phyloP scores from a whole-genome alignment of 2,797 vertebrate genomes.

The Alectoris magna region DNA sequence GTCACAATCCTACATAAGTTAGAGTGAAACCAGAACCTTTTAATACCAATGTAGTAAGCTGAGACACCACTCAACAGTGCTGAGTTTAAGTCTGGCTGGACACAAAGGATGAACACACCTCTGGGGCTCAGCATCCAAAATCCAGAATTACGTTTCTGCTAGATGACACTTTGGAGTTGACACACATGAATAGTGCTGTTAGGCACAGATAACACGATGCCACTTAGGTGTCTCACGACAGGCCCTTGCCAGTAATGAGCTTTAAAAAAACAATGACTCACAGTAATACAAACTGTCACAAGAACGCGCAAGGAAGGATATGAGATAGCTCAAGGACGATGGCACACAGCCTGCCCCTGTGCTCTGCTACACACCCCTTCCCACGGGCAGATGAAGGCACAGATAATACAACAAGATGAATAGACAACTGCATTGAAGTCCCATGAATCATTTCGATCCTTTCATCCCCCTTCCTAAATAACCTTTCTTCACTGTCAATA shows the following conservation, averaged over 20 bases:
- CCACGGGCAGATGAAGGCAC: conserved; percentile 47
- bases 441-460: conserved; percentile 35
- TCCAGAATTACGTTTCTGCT: conserved; percentile 66
- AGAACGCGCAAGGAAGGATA: conserved; percentile 46
- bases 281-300: conserved; percentile 53
- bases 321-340: conserved; percentile 44
- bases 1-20: not conserved
- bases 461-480: conserved; percentile 57
- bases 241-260: conserved; percentile 64
- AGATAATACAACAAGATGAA: conserved; percentile 38
- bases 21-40: conserved; percentile 67
- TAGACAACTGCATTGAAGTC: not conserved
- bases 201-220: conserved; percentile 53
- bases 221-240: not conserved
- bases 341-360: conserved; percentile 14
- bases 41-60: not conserved
- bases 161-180: conserved; percentile 60
- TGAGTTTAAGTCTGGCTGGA: conserved; percentile 57
- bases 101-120: conserved; percentile 51
- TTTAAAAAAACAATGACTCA: conserved; percentile 75
- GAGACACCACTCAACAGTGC: conserved; percentile 35
- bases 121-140: conserved; percentile 30
- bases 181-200: conserved; percentile 47
- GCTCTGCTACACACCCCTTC: conserved; percentile 58
- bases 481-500: conserved; percentile 18